A percentile compares a stretch with the other conserved stretches of the same genome.
Conservation (phyloP, 2,797 vertebrate genomes). For the Notoglanidium macrostoma region DNA sequence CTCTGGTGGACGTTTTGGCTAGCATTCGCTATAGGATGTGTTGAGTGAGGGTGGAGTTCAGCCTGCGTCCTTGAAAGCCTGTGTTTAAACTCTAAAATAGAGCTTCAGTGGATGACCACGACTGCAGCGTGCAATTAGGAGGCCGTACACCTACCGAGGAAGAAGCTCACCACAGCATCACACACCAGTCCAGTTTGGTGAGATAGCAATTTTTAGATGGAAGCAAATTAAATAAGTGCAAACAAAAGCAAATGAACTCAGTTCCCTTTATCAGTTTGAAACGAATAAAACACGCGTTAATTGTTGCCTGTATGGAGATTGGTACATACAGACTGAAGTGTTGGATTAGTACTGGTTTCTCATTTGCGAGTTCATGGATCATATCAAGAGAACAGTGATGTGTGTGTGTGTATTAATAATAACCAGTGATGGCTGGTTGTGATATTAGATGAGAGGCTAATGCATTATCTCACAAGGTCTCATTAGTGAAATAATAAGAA, state of each 20-base stretch:
- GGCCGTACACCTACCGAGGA: slow-evolving; percentile 39
- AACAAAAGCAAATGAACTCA: background rate
- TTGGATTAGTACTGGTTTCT: background rate
- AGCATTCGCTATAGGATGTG: slow-evolving; percentile 51
- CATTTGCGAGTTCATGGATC: background rate
- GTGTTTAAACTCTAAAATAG: slow-evolving; percentile 63
- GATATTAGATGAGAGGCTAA: background rate
- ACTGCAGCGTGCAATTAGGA: slow-evolving; percentile 59
- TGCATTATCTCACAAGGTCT: background rate
- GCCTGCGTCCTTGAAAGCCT: slow-evolving; percentile 54
- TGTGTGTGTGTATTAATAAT: background rate
- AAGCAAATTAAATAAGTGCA: background rate
- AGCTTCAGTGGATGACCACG: slow-evolving; percentile 53
- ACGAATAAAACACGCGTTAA: background rate
- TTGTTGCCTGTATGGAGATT: background rate
- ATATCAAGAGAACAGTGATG: background rate
- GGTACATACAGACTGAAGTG: background rate
- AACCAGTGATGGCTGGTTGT: background rate
- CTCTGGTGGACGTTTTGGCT: slow-evolving; percentile 42
- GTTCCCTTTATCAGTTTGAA: background rate
- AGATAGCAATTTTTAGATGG: background rate
- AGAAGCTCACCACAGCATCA: slow-evolving; percentile 16
- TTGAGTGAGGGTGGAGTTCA: slow-evolving; percentile 58
- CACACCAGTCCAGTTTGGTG: background rate
- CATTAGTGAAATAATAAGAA: background rate